Percentiles rank a stretch among this genome's conserved stretches.
Conservation (phyloP, 2,888 invertebrate species). For the Sycophila texana region DNA sequence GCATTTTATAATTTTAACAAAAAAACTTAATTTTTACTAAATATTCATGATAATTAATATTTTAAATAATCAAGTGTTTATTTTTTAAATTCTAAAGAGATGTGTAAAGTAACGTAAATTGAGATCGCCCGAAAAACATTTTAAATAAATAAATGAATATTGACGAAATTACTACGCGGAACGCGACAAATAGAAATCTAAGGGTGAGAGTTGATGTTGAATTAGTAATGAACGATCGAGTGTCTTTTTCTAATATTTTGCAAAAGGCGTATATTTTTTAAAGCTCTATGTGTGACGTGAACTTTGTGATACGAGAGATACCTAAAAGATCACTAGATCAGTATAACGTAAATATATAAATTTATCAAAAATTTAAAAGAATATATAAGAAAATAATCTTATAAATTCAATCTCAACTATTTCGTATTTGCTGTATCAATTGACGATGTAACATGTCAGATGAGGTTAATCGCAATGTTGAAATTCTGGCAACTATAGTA, state of each 20-base stretch:
- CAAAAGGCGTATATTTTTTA: constrained; percentile 55
- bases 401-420: constrained; percentile 27
- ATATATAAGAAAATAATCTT: not conserved
- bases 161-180: constrained; percentile 18
- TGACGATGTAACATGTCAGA: no score
- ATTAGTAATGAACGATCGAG: constrained; percentile 18
- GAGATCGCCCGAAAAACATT: constrained; percentile 21
- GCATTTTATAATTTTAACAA: no score
- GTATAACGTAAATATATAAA: constrained; percentile 2
- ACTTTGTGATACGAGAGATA: constrained; percentile 51
- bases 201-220: constrained; percentile 31
- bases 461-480: no score
- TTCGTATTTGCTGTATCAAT: not conserved
- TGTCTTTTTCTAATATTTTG: constrained; percentile 56
- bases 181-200: constrained; percentile 1
- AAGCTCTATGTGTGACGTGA: constrained; percentile 41
- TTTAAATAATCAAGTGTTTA: not conserved
- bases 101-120: not conserved
- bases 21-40: not conserved
- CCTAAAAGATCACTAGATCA: constrained; percentile 15
- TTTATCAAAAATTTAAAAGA: constrained; percentile 13
- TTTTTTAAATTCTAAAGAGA: not conserved
- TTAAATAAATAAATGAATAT: constrained; percentile 5
- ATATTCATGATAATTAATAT: not conserved
- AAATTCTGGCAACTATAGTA: no score